Evolutionary conservation across 2,797 vertebrate genomes (phyloP), one percentile per base, ranked within the genome.

Genomic region (Spinus pinus): DNA sequence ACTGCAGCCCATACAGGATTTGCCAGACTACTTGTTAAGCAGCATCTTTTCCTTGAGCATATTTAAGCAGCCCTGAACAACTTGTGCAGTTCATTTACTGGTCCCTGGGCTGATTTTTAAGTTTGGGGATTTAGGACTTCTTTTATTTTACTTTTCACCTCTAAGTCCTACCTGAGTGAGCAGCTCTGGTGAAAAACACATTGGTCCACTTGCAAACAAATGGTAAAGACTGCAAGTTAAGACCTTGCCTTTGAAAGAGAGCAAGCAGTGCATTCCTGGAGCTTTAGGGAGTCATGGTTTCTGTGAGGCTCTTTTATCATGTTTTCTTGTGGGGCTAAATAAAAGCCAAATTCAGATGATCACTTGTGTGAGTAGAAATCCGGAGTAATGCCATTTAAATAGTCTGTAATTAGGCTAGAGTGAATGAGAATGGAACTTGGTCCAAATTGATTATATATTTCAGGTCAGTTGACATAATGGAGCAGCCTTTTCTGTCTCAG

Each of bases 401-500:
- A 91, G 71, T 96, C 88, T 86, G 62, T 90, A 90, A 93, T 94
- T 95, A 94, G 80, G 28, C 72, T 81, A 83, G 66, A 88, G 77
- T 94, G 87, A 95, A 86, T 95, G 91, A 97, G 96, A 95, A 90
- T 88, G 81, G 85, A 96, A 95, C 87, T 95, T 95, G 89, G 87
- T 91, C 82, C 92, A 81, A 90, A 95, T 23, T 96, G 89, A 96
- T 96, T 94, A 92, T 90, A 84, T 96, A 96, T 96, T 94, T 94
- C 95, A 97, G 94, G 93, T 96, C 88, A 95, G 92, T 93, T 92
- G 94, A 97, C 96, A 95, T 94, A 97, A 97, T 95, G 87, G 81
- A 94, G 84, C 80, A 94, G 89, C 91, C 89, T 90, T 91, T 97
- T 94, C 94, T 96, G 92, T 95, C 94, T 96, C 85, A 83, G 94